These are phyloP conservation scores for Bellardia pandia DNA, from an alignment of 2,888 invertebrate species.

Conservation along the genomic window DNA sequence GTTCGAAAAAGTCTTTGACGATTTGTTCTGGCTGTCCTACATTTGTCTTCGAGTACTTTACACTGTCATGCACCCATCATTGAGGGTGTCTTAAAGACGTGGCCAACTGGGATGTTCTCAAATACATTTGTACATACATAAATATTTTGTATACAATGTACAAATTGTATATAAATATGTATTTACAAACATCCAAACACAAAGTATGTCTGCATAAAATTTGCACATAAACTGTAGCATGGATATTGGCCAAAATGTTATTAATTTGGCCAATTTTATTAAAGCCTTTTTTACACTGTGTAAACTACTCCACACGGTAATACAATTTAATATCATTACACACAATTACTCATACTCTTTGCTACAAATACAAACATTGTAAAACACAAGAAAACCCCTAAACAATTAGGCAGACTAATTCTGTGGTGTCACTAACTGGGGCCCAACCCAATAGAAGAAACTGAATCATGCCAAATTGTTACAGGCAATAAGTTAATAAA, in stretches of 20 bases:
- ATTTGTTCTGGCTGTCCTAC: no score
- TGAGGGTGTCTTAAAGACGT: no score
- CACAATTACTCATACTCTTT: constrained; percentile 13
- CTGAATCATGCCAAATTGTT: no score
- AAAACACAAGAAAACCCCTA: background rate
- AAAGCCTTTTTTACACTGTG: constrained; percentile 51
- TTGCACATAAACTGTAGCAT: constrained; percentile 13
- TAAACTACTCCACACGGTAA: constrained; percentile 39
- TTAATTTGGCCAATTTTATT: constrained; percentile 60
- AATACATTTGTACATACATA: background rate
- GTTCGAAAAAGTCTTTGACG: no score
- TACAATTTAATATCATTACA: constrained; percentile 36
- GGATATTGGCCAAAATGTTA: constrained; percentile 58
- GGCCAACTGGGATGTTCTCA: no score
- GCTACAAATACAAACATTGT: background rate
- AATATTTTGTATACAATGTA: constrained; percentile 19
- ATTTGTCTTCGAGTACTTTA: no score
- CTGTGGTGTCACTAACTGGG: no score
- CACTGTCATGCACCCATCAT: no score
- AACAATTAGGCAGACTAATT: no score
- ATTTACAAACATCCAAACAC: background rate
- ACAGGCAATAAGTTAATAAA: no score
- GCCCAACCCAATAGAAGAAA: no score
- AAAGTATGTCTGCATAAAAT: background rate
- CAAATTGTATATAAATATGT: constrained; percentile 23